These are phyloP conservation scores for Erinaceus europaeus DNA, from an alignment of 2,113 vertebrate species.

Conservation along the genomic window DNA sequence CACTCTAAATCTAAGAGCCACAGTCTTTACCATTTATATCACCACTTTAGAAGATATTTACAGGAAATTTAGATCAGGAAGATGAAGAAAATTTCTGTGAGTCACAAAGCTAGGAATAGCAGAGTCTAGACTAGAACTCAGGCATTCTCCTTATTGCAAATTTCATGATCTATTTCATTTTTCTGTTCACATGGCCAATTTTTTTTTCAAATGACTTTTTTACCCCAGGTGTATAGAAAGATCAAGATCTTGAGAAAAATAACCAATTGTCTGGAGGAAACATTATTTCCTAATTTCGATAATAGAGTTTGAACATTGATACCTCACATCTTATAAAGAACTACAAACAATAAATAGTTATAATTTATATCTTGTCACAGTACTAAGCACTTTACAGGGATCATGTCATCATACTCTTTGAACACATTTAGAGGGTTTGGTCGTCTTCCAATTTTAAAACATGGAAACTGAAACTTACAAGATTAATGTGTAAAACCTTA, in stretches of 20 bases:
- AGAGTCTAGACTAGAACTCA: constrained; percentile 50
- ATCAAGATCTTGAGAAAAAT: constrained; percentile 37
- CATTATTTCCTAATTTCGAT: constrained; percentile 18
- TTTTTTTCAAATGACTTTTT: constrained; percentile 2
- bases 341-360: not conserved
- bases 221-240: constrained; percentile 21
- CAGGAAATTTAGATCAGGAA: constrained; percentile 64
- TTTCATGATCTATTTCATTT: constrained; percentile 20
- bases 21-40: constrained; percentile 56
- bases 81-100: constrained; percentile 64
- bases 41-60: constrained; percentile 64
- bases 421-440: not conserved
- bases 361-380: not conserved
- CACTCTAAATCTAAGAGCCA: not conserved
- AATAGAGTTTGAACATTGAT: constrained; percentile 15
- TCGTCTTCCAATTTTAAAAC: constrained; percentile 6
- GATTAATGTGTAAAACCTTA: not conserved
- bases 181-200: constrained; percentile 29
- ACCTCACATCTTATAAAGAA: not conserved
- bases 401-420: not conserved
- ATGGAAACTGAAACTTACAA: not conserved
- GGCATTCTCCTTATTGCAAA: constrained; percentile 54
- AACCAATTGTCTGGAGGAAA: not conserved
- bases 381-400: not conserved
- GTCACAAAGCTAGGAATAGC: constrained; percentile 65